Evolutionary conservation across 2,113 vertebrate species (phyloP), one percentile per base, ranked within the genome.

Genomic region (Nesoenas mayeri): DNA sequence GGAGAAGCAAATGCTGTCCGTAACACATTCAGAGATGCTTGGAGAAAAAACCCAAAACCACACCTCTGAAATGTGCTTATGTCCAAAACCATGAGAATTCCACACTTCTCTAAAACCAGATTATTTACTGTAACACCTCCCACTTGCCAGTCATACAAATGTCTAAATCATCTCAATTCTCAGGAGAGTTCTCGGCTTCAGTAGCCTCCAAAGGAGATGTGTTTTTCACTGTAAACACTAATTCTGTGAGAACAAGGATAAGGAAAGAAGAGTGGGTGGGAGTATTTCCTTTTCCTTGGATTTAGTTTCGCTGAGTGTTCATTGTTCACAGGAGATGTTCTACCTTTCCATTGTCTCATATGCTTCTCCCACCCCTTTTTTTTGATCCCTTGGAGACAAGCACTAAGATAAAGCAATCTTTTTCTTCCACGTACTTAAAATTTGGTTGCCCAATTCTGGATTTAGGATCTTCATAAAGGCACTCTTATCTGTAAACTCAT

Each of bases 241-340:
- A 64, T 78, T 67, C 64, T 93, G 48, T 85, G 85, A 94, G 88
- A 96, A 92, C 61, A 92, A 92, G 72, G 91, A 88, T 86, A 84
- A 93, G 78, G 91, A 50, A 85, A 94, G 83, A 91, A 88, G 77
- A 83, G 62, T 69, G 88, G 83, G 91, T 86, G 92, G 91, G 83
- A 86, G 11, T 90, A 90, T 74, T 96, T 96, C 92, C 93, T 91
- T 85, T 95, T 93, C 93, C 92, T 95, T 60, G 72, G 95, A 91
- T 95, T 96, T 85, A 90, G 67, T 60, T 90, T 91, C 0, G 0
- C 48, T 17, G 29, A 89, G 64, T 62, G 54, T 72, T 79, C 85
- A 92, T 79, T 97, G 95, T 80, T 97, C 77, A 85, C 70, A 65
- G 61, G 61, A 95, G 62, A 95, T 85, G 64, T 47, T 91, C 90